A percentile compares a stretch with the other conserved stretches of the same genome.
These are phyloP conservation scores for Charina bottae DNA, from an alignment of 2,113 vertebrate genomes.

Conservation along the genomic window DNA sequence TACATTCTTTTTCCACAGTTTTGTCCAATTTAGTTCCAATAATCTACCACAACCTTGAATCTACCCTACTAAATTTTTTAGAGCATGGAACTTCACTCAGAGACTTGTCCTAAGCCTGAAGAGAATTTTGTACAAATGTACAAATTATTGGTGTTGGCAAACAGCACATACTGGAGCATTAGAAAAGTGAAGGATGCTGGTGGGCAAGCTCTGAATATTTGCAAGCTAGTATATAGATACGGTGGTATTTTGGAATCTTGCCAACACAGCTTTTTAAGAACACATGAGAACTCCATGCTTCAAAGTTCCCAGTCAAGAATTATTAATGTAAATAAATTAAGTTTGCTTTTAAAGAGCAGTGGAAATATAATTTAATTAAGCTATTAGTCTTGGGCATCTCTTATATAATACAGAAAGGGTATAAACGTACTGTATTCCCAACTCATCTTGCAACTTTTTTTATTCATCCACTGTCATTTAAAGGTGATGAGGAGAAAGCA, in stretches of 20 bases:
- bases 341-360: slow-evolving; percentile 18
- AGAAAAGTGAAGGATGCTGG: slow-evolving; percentile 17
- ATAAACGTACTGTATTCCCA: background rate
- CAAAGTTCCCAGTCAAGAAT: slow-evolving; percentile 23
- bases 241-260: slow-evolving; percentile 28
- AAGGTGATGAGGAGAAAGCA: background rate
- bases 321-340: slow-evolving; percentile 34
- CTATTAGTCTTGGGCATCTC: background rate
- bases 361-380: background rate
- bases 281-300: slow-evolving; percentile 9
- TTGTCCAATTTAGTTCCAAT: slow-evolving; percentile 38
- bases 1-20: slow-evolving; percentile 7
- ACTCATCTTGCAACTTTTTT: background rate
- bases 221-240: slow-evolving; percentile 20
- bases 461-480: background rate
- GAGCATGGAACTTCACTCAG: slow-evolving; percentile 8
- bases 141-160: slow-evolving; percentile 15
- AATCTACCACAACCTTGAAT: slow-evolving; percentile 3
- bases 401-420: slow-evolving; percentile 10
- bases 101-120: slow-evolving; percentile 20
- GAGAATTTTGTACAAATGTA: slow-evolving; percentile 1
- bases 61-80: background rate
- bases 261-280: slow-evolving; percentile 18
- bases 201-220: slow-evolving; percentile 14
- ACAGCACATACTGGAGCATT: background rate